Base-by-base conservation (phyloP, 2,888 invertebrate genomes). In the Aspidapion aeneum region DNA sequence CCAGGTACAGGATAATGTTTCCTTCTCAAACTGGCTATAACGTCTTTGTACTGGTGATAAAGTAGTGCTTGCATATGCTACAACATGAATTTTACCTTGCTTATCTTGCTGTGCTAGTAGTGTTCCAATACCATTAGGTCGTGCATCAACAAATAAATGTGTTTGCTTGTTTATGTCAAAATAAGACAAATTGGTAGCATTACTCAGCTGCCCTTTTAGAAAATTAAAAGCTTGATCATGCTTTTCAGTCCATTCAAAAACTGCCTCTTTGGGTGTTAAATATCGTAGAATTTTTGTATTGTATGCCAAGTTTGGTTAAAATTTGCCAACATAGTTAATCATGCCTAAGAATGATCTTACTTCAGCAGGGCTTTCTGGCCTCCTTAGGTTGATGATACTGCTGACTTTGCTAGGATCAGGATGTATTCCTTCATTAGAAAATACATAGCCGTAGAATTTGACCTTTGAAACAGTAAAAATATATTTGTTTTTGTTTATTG, bases 401-500 rank as follows among this genome's bases (percentile, higher is more conserved):
- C 67, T 57, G 7, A 76, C 65, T 63, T 76, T 75, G 1, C 61
- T 54, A 5, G 63, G 61, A 21, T 71, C 67, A 17, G 75, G 74
- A 62, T 69, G 71, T n/a, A 77, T 68, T 1, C 72, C 75, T 3
- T 68, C 49, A 18, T 60, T 9, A 9, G 72, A 66, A 52, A 78
- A 56, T 58, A 68, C 60, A 57, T 74, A 72, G 21, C 74, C 74
- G 19, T 75, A 67, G 65, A 75, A 75, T 21, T 69, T 58, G 7
- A 76, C 62, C 61, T 66, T 58, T 55, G 61, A 18, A 20, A 58
- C 65, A 20, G 65, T 65, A 60, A 68, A 74, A 19, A 64, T 58
- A 65, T 76, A 78, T 67, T 79, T 78, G 1, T 72, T 58, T 54
- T 67, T 61, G 59, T 77, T 75, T 17, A 76, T 65, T 21, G 69